Conservation (phyloP, 2,797 vertebrate species). For the Molossus alvarezi region DNA sequence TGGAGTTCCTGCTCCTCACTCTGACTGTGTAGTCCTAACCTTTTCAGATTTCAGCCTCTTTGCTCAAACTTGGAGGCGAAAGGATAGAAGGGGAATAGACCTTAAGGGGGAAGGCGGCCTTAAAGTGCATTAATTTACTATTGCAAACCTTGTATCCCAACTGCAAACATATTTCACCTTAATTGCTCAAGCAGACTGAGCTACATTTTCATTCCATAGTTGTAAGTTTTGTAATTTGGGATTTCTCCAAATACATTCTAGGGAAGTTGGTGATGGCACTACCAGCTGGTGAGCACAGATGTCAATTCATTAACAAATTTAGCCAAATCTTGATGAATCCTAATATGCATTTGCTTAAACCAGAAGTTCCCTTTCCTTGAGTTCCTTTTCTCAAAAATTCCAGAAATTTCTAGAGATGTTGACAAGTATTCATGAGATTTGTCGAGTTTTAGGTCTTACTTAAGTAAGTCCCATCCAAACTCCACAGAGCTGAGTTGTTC, state of each 20-base stretch:
- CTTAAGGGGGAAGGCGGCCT: neutral
- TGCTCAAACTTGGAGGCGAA: neutral
- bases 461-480: neutral
- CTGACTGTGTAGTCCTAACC: neutral
- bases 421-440: neutral
- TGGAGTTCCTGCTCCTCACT: neutral
- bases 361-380: constrained; percentile 60
- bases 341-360: constrained; percentile 68
- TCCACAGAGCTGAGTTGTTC: neutral
- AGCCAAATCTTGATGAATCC: constrained; percentile 66
- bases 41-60: neutral
- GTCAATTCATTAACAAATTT: constrained; percentile 69
- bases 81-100: neutral
- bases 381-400: constrained; percentile 36
- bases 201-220: constrained; percentile 23
- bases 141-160: constrained; percentile 15
- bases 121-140: constrained; percentile 38
- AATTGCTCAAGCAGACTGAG: constrained; percentile 38
- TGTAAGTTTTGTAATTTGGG: constrained; percentile 67
- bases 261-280: constrained; percentile 54
- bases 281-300: constrained; percentile 67
- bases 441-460: neutral
- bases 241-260: constrained; percentile 59
- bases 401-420: constrained; percentile 28
- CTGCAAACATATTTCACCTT: constrained; percentile 57